Base-by-base conservation (phyloP, 2,113 vertebrate genomes). In the Sisor rabdophorus region DNA sequence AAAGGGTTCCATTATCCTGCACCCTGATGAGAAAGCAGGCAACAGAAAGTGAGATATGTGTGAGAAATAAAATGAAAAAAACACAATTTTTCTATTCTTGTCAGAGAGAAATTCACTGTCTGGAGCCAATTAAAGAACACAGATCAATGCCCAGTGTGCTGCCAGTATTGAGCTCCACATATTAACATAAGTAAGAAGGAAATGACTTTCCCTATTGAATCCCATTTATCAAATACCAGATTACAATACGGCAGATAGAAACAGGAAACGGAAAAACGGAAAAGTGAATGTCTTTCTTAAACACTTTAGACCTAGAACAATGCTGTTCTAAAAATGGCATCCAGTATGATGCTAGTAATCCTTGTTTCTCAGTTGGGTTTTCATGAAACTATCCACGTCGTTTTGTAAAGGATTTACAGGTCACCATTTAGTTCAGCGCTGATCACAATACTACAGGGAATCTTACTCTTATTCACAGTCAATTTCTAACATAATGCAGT, bases 81-180 rank as follows among this genome's bases (percentile, higher is more conserved):
- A 70, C 63, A 26, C 69, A 59, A 80, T 80, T 83, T 75, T 71
- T 79, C 55, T 70, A 59, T 79, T 58, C 54, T 36, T 24, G 40
- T 80, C 74, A 74, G 76, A 64, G 75, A 63, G 70, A 80, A 80
- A 80, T 80, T 74, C 81, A 78, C 78, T 83, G 78, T 79, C 78
- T 83, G 78, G 53, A 77, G 81, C 81, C 81, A 83, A 83, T 83
- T 83, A 80, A 82, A 83, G 81, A 77, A 76, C 78, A 83, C 54
- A 80, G 81, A 83, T 83, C 81, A 83, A 83, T 83, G 78, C 78
- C 47, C 73, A 68, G 63, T 73, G 68, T 70, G 78, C 75, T 77
- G 54, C 75, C 50, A 77, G 81, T 73, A 59, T 73, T 72, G 75
- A 83, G 81, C 78, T 80, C 81, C 81, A 74, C 72, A 83, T 55